phyloP scores from a whole-genome alignment of 1,140 invertebrate species.

The Brachionus rotundiformis region DNA sequence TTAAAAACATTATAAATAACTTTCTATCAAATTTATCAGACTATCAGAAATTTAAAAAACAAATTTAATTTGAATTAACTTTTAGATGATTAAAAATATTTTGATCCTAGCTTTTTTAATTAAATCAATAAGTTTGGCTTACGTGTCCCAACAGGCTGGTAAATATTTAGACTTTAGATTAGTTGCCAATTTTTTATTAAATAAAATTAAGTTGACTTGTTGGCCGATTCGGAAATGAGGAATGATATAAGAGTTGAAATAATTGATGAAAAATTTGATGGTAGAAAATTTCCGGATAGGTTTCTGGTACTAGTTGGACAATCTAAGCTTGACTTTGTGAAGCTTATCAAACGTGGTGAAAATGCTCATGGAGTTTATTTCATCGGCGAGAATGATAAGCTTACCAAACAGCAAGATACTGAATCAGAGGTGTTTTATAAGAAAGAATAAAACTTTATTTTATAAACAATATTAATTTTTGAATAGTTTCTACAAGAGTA shows the following conservation, averaged over 20 bases:
- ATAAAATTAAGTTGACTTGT: not conserved
- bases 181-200: not conserved
- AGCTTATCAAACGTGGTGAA: not conserved
- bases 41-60: too few species aligned
- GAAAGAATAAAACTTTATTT: not conserved
- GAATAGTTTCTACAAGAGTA: not conserved
- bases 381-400: not conserved
- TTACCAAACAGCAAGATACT: not conserved
- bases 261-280: not conserved
- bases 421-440: not conserved
- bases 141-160: not conserved
- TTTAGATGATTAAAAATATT: not conserved
- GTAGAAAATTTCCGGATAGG: not conserved
- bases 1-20: too few species aligned
- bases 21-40: too few species aligned
- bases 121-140: not conserved
- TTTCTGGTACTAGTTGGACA: not conserved
- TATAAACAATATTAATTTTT: not conserved
- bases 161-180: not conserved
- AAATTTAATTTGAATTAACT: too few species aligned
- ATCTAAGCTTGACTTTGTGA: not conserved
- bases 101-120: not conserved
- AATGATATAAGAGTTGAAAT: not conserved
- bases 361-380: constrained; percentile 20
- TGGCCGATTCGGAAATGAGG: not conserved